Conservation (phyloP, 2,888 invertebrate genomes). For the Exocentrus adspersus region DNA sequence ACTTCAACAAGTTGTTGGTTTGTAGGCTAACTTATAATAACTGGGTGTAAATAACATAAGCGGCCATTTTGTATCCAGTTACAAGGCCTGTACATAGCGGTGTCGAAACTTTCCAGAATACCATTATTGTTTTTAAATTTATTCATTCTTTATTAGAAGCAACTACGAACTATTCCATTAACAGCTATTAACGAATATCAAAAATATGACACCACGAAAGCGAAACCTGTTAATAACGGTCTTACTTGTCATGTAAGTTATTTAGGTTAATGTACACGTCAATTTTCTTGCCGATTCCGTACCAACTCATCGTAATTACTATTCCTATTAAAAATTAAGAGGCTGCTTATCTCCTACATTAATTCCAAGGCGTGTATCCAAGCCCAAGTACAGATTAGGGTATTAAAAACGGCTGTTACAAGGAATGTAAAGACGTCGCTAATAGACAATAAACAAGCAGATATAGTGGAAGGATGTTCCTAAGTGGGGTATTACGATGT, state of each 20-base stretch:
- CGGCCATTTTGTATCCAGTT: too few relatives aligned
- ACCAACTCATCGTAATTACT: constrained; percentile 4
- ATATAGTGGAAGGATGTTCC: constrained; percentile 28
- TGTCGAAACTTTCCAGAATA: too few relatives aligned
- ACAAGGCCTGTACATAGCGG: too few relatives aligned
- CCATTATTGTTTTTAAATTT: too few relatives aligned
- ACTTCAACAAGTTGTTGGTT: too few relatives aligned
- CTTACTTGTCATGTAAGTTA: not conserved
- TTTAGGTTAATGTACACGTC: constrained; percentile 11
- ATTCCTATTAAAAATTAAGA: not conserved
- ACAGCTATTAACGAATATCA: not conserved
- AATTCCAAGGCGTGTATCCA: constrained; percentile 8
- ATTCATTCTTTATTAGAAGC: not conserved
- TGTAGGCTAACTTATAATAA: too few relatives aligned
- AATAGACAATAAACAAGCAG: constrained; percentile 35
- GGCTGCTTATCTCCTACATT: constrained; percentile 1
- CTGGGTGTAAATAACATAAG: too few relatives aligned
- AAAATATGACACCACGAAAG: not conserved
- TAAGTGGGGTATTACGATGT: constrained; percentile 32
- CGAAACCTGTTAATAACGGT: not conserved
- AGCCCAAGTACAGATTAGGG: not conserved
- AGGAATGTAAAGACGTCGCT: constrained; percentile 17
- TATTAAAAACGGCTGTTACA: constrained; percentile 17
- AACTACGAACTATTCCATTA: not conserved
- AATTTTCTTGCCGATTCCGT: not conserved